Conservation (phyloP, 2,113 vertebrate species). For the Poeciliopsis turrubarensis region DNA sequence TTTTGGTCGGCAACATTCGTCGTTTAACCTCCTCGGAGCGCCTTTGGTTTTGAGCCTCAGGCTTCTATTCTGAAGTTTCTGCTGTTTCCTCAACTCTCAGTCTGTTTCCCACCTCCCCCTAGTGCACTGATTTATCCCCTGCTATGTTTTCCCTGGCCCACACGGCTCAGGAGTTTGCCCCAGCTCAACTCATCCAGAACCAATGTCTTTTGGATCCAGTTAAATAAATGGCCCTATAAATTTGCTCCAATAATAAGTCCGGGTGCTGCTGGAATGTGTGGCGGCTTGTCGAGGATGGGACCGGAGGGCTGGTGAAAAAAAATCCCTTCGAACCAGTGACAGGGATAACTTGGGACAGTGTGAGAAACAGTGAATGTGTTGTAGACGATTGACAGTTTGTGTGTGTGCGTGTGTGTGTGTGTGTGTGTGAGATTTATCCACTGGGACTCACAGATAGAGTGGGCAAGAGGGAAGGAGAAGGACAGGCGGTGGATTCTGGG, state of each 20-base stretch:
- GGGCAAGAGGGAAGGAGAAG: slow-evolving; percentile 52
- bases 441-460: slow-evolving; percentile 73
- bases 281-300: slow-evolving; percentile 50
- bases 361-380: slow-evolving; percentile 79
- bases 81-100: slow-evolving; percentile 22
- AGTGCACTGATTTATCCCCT: slow-evolving; percentile 88
- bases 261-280: slow-evolving; percentile 85
- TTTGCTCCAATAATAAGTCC: slow-evolving; percentile 90
- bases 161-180: slow-evolving; percentile 84
- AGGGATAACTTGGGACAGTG: slow-evolving; percentile 72
- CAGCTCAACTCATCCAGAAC: slow-evolving; percentile 88
- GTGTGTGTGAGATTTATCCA: slow-evolving; percentile 50
- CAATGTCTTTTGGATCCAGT: slow-evolving; percentile 88
- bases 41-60: slow-evolving; percentile 1
- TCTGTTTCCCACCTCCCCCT: slow-evolving; percentile 23
- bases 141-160: slow-evolving; percentile 91
- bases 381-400: slow-evolving; percentile 31
- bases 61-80: not conserved
- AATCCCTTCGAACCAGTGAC: slow-evolving; percentile 67
- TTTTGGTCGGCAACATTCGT: not conserved
- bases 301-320: slow-evolving; percentile 5
- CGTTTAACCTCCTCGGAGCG: not conserved
- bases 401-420: not conserved
- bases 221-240: slow-evolving; percentile 95
- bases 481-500: slow-evolving; percentile 65